Evolutionary conservation across 2,888 invertebrate species (phyloP).

Genomic region (Spialia ferax): DNA sequence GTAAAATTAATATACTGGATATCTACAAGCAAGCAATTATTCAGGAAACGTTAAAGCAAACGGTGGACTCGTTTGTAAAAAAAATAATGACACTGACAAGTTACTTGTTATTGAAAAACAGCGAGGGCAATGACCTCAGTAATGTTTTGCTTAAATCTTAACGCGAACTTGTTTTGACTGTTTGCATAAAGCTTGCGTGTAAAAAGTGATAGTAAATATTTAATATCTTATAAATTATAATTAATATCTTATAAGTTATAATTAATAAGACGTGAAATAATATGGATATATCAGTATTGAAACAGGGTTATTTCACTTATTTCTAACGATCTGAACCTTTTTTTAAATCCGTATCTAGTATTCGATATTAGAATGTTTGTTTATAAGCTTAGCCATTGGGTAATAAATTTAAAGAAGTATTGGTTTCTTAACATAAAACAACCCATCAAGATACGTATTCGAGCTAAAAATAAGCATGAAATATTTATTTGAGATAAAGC

Average conservation of each 20-base stretch:
- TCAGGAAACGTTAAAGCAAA: neutral
- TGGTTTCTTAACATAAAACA: neutral
- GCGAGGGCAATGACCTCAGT: neutral
- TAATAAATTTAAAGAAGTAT: neutral
- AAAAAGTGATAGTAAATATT: neutral
- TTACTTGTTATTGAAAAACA: conserved; percentile 10
- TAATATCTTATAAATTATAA: too few species aligned
- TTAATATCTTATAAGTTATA: too few species aligned
- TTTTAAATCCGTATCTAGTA: too few species aligned
- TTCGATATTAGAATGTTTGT: too few species aligned
- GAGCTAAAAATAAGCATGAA: conserved; percentile 16
- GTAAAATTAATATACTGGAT: neutral
- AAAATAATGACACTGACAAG: neutral
- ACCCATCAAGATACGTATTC: neutral
- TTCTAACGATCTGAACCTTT: too few species aligned
- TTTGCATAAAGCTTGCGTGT: neutral
- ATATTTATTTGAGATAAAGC: conserved; percentile 22
- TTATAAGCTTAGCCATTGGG: neutral
- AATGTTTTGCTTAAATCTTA: neutral
- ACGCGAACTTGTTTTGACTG: neutral
- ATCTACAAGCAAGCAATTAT: neutral
- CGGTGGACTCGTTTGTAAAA: neutral
- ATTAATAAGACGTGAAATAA: too few species aligned
- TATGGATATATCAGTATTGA: too few species aligned
- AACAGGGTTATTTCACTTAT: too few species aligned